Base-by-base conservation (phyloP, 2,888 invertebrate genomes). In the Cecidostiba fungosa region DNA sequence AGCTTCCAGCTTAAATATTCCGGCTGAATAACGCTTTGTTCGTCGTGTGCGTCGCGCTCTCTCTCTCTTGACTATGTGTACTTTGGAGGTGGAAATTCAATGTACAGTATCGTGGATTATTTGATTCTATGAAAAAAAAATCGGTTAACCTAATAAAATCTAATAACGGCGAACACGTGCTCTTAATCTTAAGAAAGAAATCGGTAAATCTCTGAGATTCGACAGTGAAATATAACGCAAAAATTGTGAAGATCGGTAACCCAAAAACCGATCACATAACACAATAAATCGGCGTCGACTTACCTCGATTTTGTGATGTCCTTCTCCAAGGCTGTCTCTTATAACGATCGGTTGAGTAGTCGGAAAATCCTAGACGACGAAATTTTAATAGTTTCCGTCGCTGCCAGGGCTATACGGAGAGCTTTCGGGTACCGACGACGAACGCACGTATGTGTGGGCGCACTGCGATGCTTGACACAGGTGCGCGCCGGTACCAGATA, bases 391-490 rank as follows among this genome's bases (percentile, higher is more conserved):
- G 12, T 50, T 50, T 32, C 32, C 36, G 32, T 19, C 16, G 32
- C 32, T 19, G 32, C 32, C 69, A 32, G 69, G 69, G 69, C 19
- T 32, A 14, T 16, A 8, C 32, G 69, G 19, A 14, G 36, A 36
- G n/a, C 70, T n/a, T 19, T 23, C 39, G 72, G n/a, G 39, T n/a
- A 23, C 12, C 29, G 39, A 29, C 43, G 72, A 26, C 39, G 70
- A 70, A n/a, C 70, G 70, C 39, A 14, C 43, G 72, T 72, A 23
- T 43, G 36, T 23, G 72, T 39, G 72, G n/a, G 72, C 43, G 36
- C 72, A 43, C 72, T 72, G 14, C 73, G 66, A n/a, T 54, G 43
- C 81, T 86, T 86, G 86, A 86, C 86, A 86, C 86, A 86, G 82
- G 86, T 86, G 86, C 74, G 29, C 43, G 23, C 77, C 73, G 43